phyloP scores from a whole-genome alignment of 2,888 invertebrate genomes.

The Cerastis leucographa region DNA sequence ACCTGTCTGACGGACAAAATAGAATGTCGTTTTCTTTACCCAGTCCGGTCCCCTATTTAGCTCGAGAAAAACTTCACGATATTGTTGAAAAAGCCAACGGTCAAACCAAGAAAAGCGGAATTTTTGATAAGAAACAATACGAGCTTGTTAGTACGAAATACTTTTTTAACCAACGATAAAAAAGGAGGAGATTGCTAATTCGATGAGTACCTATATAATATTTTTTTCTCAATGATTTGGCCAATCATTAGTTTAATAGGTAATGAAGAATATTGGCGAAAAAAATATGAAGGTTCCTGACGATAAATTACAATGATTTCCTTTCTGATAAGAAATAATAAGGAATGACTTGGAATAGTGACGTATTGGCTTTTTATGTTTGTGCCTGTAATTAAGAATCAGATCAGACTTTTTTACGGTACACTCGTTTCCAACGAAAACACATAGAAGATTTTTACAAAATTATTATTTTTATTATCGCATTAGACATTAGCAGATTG shows the following conservation, averaged over 20 bases:
- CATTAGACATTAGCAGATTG: neutral
- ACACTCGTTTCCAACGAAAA: neutral
- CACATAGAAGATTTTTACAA: neutral
- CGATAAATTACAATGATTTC: neutral
- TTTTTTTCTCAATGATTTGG: no score
- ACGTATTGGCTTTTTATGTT: neutral
- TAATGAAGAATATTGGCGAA: no score
- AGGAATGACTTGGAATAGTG: neutral
- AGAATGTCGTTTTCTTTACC: no score
- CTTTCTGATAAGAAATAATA: neutral
- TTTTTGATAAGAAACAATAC: neutral
- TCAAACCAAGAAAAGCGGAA: neutral
- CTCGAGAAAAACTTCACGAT: neutral
- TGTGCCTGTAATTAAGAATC: neutral
- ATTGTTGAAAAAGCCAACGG: neutral
- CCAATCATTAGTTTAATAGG: neutral
- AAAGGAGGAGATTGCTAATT: neutral
- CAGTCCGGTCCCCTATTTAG: no score
- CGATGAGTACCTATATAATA: neutral
- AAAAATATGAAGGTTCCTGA: neutral
- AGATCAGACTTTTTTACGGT: neutral
- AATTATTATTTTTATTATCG: no score
- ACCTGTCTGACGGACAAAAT: no score
- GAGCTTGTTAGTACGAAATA: neutral
- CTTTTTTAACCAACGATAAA: no score